Conservation (phyloP, 1,140 invertebrate genomes). For the Apis cerana region DNA sequence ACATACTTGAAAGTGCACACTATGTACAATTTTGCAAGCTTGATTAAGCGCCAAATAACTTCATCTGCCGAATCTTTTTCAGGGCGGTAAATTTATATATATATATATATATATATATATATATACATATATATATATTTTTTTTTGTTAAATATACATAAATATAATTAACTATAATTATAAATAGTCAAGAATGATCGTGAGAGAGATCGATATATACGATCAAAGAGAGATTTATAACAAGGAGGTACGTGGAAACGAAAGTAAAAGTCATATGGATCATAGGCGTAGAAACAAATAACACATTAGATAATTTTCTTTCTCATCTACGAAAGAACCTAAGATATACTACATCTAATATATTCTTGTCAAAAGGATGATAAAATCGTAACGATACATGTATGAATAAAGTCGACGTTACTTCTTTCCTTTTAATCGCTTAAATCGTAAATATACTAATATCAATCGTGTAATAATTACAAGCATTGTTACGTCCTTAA, state of each 20-base stretch:
- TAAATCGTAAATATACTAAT: slow-evolving; percentile 80
- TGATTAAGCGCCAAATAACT: slow-evolving; percentile 34
- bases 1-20: background rate
- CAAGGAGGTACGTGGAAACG: slow-evolving; percentile 31
- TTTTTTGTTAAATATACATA: slow-evolving; percentile 72
- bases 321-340: slow-evolving; percentile 67
- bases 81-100: slow-evolving; percentile 68
- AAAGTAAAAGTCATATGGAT: background rate
- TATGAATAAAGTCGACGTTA: slow-evolving; percentile 81
- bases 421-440: slow-evolving; percentile 71
- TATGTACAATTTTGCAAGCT: background rate
- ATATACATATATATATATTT: slow-evolving; percentile 73
- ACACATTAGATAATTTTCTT: slow-evolving; percentile 42
- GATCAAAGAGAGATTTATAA: slow-evolving; percentile 43
- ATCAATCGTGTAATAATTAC: slow-evolving; percentile 81
- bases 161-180: slow-evolving; percentile 74
- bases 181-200: slow-evolving; percentile 63
- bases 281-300: slow-evolving; percentile 22
- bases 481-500: slow-evolving; percentile 80
- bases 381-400: slow-evolving; percentile 76
- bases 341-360: slow-evolving; percentile 62
- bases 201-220: slow-evolving; percentile 49
- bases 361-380: slow-evolving; percentile 69
- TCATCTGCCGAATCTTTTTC: slow-evolving; percentile 30
- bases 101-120: slow-evolving; percentile 69